Conservation (phyloP, 2,888 invertebrate species). For the Laspeyria flexula region DNA sequence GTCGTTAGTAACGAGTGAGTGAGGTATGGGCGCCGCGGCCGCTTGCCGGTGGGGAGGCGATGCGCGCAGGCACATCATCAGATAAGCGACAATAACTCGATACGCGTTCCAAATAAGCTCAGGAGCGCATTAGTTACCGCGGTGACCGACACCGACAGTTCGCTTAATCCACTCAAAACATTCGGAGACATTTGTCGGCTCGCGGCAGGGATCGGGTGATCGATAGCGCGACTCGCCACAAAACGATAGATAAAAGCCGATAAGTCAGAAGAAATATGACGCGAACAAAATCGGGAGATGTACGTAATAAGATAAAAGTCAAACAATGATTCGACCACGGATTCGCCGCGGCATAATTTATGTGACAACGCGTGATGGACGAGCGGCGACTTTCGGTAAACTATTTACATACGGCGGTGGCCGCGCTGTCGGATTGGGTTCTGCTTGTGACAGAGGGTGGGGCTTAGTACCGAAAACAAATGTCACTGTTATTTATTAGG, state of each 20-base stretch:
- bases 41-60: slow-evolving; percentile 21
- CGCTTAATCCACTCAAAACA: slow-evolving; percentile 85
- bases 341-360: slow-evolving; percentile 87
- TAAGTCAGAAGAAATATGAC: slow-evolving; percentile 86
- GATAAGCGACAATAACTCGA: slow-evolving; percentile 82
- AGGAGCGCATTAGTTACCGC: slow-evolving; percentile 74
- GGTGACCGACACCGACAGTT: slow-evolving; percentile 71
- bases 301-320: slow-evolving; percentile 87
- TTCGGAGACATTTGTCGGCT: slow-evolving; percentile 83
- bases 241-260: slow-evolving; percentile 85
- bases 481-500: slow-evolving; percentile 86
- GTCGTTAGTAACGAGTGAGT: slow-evolving; percentile 20
- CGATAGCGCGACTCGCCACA: slow-evolving; percentile 83
- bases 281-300: slow-evolving; percentile 86
- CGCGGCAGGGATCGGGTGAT: slow-evolving; percentile 78
- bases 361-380: slow-evolving; percentile 86
- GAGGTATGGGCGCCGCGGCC: neutral
- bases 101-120: slow-evolving; percentile 80
- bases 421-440: slow-evolving; percentile 84
- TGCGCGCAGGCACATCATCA: slow-evolving; percentile 67
- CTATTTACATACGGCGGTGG: slow-evolving; percentile 85
- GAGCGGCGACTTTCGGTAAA: slow-evolving; percentile 86
- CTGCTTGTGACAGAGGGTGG: slow-evolving; percentile 84
- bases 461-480: slow-evolving; percentile 85
- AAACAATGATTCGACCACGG: slow-evolving; percentile 86